Base-by-base conservation (phyloP, 1,140 invertebrate genomes). In the Heliothis virescens region DNA sequence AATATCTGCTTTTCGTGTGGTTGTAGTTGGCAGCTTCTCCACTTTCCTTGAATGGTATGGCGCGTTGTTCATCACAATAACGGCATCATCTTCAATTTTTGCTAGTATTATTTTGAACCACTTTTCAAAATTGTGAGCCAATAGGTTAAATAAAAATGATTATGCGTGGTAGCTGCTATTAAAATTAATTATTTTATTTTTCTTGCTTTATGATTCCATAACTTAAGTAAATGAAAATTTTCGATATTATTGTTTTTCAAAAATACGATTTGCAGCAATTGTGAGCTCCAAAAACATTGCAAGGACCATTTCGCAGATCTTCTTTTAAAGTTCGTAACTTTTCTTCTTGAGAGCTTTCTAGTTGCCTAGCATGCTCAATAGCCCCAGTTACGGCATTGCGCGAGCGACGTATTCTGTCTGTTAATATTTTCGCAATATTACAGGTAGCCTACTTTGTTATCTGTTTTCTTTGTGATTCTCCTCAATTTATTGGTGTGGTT, bases 61-160 rank as follows among this genome's bases (percentile, higher is more conserved):
- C 11, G 59, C 59, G 34, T 62, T 62, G 59, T 62, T 26, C 59
- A 62, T 62, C 21, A 59, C 55, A 16, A 59, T 10, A 21, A 59
- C 18, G 1, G 55, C 50, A 52, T 12, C 15, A 13, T 52, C 50
- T 52, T 15, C 50, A 52, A 52, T 11, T 52, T 52, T 52, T 52
- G 50, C 1, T 11, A 52, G 10, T 13, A 52, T 15, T 11, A 13
- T 52, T 52, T 52, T 15, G 15, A 52, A 52, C 50, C 50, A 52
- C 15, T 52, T 52, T 13, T 52, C n/a, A n/a, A n/a, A n/a, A n/a
- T n/a, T n/a, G n/a, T n/a, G n/a, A n/a, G n/a, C n/a, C n/a, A n/a
- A n/a, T n/a, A n/a, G n/a, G n/a, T n/a, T n/a, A n/a, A n/a, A n/a
- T n/a, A n/a, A n/a, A n/a, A n/a, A n/a, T n/a, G n/a, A n/a, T n/a